Evolutionary conservation across 1,140 invertebrate genomes (phyloP), one percentile per base, ranked within the genome.

Genomic region (Calephelis nemesis): DNA sequence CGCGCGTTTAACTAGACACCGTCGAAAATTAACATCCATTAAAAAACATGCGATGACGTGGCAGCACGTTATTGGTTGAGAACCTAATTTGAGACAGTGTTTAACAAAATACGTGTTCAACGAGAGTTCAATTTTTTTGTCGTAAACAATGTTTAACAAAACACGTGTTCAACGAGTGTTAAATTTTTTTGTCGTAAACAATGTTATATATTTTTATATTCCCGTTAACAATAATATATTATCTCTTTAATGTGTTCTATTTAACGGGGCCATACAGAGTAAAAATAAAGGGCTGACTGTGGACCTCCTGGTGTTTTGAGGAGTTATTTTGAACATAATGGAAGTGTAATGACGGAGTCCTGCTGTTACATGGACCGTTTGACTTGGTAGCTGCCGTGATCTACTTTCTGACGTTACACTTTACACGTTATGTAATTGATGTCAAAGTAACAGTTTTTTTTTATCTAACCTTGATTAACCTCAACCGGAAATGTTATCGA

Each of bases 161-260:
- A n/a, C n/a, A 30, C 30, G 4, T 30, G 30, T 30, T 30, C 30
- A 30, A 30, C 3, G 30, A 30, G 30, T 30, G 30, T 4, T 30
- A 1, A 30, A 4, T 30, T 30, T 30, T 30, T 30, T 30, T 30
- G 30, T 30, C 3, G 30, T 30, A 30, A 30, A 30, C 30, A 30
- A 30, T 30, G 30, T 30, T 30, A n/a, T 0, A 19, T 65, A 64
- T 68, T 74, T 64, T 58, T 48, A 49, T 49, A n/a, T 12, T 7
- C 49, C n/a, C 49, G n/a, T 50, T 50, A 13, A 50, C 7, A 45
- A 45, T 45, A 9, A 45, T 7, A 45, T 45, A 45, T 45, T 30
- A 45, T 45, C 6, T 45, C 8, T 45, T 50, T 50, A 5, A 50
- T 50, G 13, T 50, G 12, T 50, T 13, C 2, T 50, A 13, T 50